Base-by-base conservation (phyloP, 2,113 vertebrate species). In the Emberiza fucata region DNA sequence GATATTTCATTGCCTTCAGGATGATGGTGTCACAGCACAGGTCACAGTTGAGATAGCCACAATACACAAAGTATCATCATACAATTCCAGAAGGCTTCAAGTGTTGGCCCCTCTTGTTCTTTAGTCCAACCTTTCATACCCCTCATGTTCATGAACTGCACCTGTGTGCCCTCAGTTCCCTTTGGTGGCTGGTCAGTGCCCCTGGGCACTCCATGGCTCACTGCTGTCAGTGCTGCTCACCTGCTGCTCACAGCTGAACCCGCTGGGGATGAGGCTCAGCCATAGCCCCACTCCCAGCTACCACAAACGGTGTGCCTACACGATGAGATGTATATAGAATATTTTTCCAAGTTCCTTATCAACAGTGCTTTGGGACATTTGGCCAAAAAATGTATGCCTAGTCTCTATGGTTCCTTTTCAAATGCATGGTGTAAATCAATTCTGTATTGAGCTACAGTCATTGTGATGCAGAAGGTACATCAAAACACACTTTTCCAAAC, bases 1-100 rank as follows among this genome's bases (percentile, higher is more conserved):
- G 90, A 81, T 95, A 94, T 94, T 88, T 96, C 78, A 88, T 75
- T 63, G 72, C 59, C 35, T 80, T 94, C 60, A 86, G 29, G 42
- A 86, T 54, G 35, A 68, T 1, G 2, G 24, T 25, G 15, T 35
- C n/a, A 17, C 7, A 59, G 56, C 57, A 35, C 11, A 59, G 14
- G 57, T 37, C n/a, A 37, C n/a, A 35, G n/a, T 5, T 59, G 23
- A 37, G 57, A 25, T 16, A 5, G 23, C 57, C n/a, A 12, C 3
- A 0, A 25, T 16, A 59, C 57, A 59, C 23, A 59, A 22, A 37
- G n/a, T 11, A 59, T 24, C 56, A 35, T 7, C n/a, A 59, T 25
- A 17, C 23, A 59, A 6, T 16, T 37, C 7, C 57, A 25, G n/a
- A 25, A 37, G 7, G 13, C n/a, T 25, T 25, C n/a, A 8, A 25